Evolutionary conservation across 2,888 invertebrate species (phyloP).

Genomic region (Lasioglossum morio): DNA sequence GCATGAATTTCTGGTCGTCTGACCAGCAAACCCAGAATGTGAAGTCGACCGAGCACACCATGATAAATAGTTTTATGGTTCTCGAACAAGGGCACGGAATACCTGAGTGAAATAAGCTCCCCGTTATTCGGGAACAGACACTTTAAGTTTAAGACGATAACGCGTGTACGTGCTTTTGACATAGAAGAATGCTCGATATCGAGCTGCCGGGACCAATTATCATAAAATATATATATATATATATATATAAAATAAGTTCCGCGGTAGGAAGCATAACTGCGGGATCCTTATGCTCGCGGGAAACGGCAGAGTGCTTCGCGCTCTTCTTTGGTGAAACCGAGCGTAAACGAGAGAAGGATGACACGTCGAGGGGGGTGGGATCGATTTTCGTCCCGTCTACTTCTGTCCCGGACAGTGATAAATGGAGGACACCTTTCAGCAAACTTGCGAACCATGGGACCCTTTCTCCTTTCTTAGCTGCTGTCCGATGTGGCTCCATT

Average conservation of each 20-base stretch:
- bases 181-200: slow-evolving; percentile 55
- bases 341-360: slow-evolving; percentile 71
- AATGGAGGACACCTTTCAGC: slow-evolving; percentile 81
- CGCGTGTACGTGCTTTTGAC: slow-evolving; percentile 47
- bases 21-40: background rate
- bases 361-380: slow-evolving; percentile 75
- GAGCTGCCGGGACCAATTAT: slow-evolving; percentile 67
- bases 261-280: slow-evolving; percentile 10
- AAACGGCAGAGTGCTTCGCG: slow-evolving; percentile 29
- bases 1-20: background rate
- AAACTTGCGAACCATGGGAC: slow-evolving; percentile 75
- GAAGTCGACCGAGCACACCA: background rate
- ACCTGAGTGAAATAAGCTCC: slow-evolving; percentile 9
- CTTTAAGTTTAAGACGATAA: slow-evolving; percentile 29
- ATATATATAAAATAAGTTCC: slow-evolving; percentile 62
- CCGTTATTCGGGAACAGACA: slow-evolving; percentile 28
- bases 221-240: slow-evolving; percentile 71
- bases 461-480: slow-evolving; percentile 74
- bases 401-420: slow-evolving; percentile 83
- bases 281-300: slow-evolving; percentile 39
- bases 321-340: slow-evolving; percentile 53
- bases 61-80: slow-evolving; percentile 12
- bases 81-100: background rate
- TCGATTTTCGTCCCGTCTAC: slow-evolving; percentile 82
- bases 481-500: slow-evolving; percentile 75